These are phyloP conservation scores for Drosophila paucipuncta DNA, from an alignment of 2,888 invertebrate genomes.

Conservation along the genomic window DNA sequence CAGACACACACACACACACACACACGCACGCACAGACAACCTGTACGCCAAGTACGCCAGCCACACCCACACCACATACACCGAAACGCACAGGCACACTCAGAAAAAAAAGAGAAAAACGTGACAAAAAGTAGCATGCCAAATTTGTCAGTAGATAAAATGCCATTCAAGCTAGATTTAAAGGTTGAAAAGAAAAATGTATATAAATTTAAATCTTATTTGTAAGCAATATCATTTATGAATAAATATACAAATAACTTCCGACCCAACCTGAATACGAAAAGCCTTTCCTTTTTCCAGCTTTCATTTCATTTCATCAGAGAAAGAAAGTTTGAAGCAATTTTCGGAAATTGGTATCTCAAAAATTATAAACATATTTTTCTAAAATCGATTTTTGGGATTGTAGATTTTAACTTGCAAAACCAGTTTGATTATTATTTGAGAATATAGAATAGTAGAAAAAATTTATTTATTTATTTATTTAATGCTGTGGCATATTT, in stretches of 20 bases:
- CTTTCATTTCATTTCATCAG: neutral
- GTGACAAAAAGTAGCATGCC: neutral
- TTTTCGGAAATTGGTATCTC: neutral
- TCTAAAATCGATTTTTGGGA: neutral
- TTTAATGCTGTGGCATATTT: neutral
- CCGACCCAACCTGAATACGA: too few relatives aligned
- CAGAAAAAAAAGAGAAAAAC: neutral
- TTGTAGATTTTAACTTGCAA: neutral
- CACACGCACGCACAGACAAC: conserved; percentile 19
- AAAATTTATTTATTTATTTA: too few relatives aligned
- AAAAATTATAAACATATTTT: neutral
- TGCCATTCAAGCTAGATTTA: neutral
- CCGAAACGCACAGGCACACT: conserved; percentile 8
- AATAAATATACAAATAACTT: neutral
- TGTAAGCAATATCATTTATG: neutral
- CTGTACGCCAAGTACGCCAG: conserved; percentile 12
- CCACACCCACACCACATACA: conserved; percentile 41
- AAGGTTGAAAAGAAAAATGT: neutral
- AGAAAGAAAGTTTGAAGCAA: neutral
- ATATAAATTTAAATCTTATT: neutral
- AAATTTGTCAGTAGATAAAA: neutral
- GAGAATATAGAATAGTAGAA: neutral
- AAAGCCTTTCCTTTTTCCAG: too few relatives aligned
- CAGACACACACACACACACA: neutral
- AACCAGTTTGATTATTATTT: neutral